A percentile compares a stretch with the other conserved stretches of the same genome.
Evolutionary conservation across 2,888 invertebrate genomes (phyloP).

Genomic region (Phyto melanocephala): DNA sequence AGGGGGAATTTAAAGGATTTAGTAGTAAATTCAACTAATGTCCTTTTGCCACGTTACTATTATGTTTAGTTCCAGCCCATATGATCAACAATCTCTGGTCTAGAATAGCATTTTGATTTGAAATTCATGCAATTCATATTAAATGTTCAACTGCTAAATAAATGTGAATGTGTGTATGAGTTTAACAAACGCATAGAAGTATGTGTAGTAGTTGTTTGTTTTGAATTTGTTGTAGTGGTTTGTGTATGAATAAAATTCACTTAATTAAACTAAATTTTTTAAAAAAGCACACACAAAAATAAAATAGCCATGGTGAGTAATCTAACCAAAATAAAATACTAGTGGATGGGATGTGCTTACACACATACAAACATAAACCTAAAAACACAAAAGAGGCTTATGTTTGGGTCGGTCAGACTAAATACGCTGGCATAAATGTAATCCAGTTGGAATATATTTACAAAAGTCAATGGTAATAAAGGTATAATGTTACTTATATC

Average conservation of each 20-base stretch:
- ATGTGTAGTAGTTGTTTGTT: neutral
- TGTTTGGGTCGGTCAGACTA: too few species aligned
- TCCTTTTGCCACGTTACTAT: neutral
- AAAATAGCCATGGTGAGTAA: neutral
- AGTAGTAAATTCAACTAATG: too few species aligned
- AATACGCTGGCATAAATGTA: too few species aligned
- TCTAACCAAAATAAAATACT: neutral
- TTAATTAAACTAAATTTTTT: conserved; percentile 58
- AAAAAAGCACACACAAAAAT: conserved; percentile 17
- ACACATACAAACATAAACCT: conserved; percentile 6
- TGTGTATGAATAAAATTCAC: conserved; percentile 54
- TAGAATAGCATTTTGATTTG: conserved; percentile 26
- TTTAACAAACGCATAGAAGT: neutral
- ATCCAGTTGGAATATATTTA: neutral
- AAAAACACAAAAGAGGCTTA: too few species aligned
- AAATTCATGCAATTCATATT: conserved; percentile 33
- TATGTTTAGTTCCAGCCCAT: neutral
- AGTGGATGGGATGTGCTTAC: too few species aligned
- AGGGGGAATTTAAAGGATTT: too few species aligned
- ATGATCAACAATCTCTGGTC: conserved; percentile 2
- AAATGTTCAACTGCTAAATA: conserved; percentile 56
- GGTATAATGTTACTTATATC: too few species aligned
- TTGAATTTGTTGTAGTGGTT: neutral
- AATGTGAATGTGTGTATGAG: conserved; percentile 48
- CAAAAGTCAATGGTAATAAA: neutral